phyloP scores from a whole-genome alignment of 2,888 invertebrate genomes.

The Sesamia inferens region DNA sequence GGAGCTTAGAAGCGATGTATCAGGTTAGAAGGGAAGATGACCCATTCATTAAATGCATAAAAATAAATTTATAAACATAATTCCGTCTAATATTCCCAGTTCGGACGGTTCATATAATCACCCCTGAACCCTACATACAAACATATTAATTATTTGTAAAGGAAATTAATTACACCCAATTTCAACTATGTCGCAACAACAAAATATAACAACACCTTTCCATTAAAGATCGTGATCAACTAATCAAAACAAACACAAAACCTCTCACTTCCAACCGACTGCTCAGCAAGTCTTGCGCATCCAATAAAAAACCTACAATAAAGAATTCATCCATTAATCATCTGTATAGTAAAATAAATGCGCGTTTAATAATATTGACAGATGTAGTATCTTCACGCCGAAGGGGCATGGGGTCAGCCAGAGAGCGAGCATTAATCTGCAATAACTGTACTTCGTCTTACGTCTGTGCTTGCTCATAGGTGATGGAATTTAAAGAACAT shows the following conservation, averaged over 20 bases:
- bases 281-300: conserved; percentile 39
- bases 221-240: conserved; percentile 41
- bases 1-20: not conserved
- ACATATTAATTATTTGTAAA: not conserved
- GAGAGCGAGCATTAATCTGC: conserved; percentile 65
- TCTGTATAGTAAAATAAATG: conserved; percentile 52
- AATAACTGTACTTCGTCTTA: conserved; percentile 60
- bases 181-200: conserved; percentile 9
- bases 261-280: conserved; percentile 48
- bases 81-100: not conserved
- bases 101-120: not conserved
- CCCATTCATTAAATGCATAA: not conserved
- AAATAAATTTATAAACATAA: not conserved
- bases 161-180: not conserved
- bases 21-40: not conserved
- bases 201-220: conserved; percentile 25
- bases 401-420: conserved; percentile 56
- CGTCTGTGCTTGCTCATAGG: conserved; percentile 51
- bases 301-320: conserved; percentile 53
- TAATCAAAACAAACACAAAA: conserved; percentile 48
- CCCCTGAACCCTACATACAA: not conserved
- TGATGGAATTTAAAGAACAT: conserved; percentile 50
- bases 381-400: conserved; percentile 62
- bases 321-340: conserved; percentile 59
- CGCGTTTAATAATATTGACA: conserved; percentile 66